These are phyloP conservation scores for Zaprionus bogoriensis DNA, from an alignment of 2,888 invertebrate species.

Conservation along the genomic window DNA sequence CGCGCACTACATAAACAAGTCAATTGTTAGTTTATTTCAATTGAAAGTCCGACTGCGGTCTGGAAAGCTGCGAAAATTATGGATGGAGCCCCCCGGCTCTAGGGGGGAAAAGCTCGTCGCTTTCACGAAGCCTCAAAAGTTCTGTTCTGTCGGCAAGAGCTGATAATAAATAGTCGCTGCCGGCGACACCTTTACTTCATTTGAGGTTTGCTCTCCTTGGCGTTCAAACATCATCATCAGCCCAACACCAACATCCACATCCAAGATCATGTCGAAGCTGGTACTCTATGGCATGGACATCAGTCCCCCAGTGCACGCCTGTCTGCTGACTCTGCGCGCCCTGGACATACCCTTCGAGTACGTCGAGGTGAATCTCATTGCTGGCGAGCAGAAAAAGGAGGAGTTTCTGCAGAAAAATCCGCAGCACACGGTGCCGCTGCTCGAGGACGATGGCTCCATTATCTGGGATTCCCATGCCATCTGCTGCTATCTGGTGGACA, in stretches of 20 bases:
- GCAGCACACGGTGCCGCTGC: constrained; percentile 82
- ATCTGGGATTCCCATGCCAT: constrained; percentile 84
- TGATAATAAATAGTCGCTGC: constrained; percentile 14
- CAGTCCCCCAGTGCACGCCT: constrained; percentile 86
- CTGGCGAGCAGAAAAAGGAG: constrained; percentile 57
- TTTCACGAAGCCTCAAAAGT: constrained; percentile 26
- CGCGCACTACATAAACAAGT: neutral
- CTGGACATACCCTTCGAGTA: constrained; percentile 84
- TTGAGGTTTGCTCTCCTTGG: constrained; percentile 10
- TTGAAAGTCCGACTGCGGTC: constrained; percentile 10
- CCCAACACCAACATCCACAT: neutral
- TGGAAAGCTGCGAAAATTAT: constrained; percentile 22
- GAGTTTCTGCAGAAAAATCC: constrained; percentile 84
- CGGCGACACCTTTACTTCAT: constrained; percentile 6
- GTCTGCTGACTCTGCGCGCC: constrained; percentile 85
- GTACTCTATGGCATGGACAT: constrained; percentile 66
- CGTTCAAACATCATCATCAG: neutral
- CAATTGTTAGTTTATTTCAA: constrained; percentile 14
- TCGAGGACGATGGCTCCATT: constrained; percentile 72
- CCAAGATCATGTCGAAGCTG: constrained; percentile 50
- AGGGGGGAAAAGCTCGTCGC: constrained; percentile 35
- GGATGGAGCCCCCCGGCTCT: neutral
- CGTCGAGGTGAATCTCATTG: constrained; percentile 44
- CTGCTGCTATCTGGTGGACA: constrained; percentile 83
- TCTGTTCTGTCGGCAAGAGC: neutral